Conservation (phyloP, 2,113 vertebrate genomes). For the Corythaeola cristata region DNA sequence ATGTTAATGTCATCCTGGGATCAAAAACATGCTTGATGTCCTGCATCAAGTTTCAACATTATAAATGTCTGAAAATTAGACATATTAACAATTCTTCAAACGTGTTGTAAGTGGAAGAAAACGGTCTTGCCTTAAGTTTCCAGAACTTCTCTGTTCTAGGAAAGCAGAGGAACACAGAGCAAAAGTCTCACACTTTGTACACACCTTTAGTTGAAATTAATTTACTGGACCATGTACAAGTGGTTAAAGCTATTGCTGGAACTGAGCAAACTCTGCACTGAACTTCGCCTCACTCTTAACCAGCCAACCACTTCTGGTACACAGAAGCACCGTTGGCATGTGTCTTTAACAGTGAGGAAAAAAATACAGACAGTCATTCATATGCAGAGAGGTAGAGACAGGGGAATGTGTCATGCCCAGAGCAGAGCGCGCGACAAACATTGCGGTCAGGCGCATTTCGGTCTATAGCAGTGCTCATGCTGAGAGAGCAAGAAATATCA, state of each 20-base stretch:
- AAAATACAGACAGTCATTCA: not conserved
- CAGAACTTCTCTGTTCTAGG: not conserved
- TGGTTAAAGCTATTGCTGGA: not conserved
- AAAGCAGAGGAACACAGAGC: not conserved
- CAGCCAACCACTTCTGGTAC: not conserved
- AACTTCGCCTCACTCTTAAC: not conserved
- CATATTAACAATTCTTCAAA: not conserved
- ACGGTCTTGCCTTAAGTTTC: not conserved
- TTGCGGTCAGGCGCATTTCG: not conserved
- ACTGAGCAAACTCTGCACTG: not conserved
- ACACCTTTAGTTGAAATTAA: not conserved
- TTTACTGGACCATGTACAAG: not conserved
- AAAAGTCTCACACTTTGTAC: not conserved
- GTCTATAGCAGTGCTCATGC: not conserved
- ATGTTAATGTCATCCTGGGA: not conserved
- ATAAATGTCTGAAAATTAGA: not conserved
- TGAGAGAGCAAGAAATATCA: not conserved
- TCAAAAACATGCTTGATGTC: not conserved
- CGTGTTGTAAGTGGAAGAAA: not conserved
- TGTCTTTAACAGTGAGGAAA: not conserved
- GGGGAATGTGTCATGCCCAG: not conserved
- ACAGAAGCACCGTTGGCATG: fast-evolving
- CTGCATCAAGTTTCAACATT: not conserved
- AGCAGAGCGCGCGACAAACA: not conserved
- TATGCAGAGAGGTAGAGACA: not conserved